Evolutionary conservation across 1,140 invertebrate genomes (phyloP), one percentile per base, ranked within the genome.

Genomic region (Trinorchestia longiramus): DNA sequence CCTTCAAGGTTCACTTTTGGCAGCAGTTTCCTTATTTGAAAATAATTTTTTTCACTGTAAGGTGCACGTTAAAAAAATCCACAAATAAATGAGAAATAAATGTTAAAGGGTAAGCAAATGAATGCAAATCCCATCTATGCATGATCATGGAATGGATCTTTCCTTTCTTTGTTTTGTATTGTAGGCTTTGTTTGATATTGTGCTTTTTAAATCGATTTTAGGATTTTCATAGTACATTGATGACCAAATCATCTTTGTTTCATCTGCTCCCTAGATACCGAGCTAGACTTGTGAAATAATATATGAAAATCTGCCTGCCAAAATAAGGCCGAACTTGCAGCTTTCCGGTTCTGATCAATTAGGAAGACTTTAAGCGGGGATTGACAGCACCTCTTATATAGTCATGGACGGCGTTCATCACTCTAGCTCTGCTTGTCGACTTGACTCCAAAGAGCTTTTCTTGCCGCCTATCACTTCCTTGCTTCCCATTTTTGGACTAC

Each of bases 361-460:
- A 77, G 62, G 62, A 77, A 19, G 62, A 77, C 62, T 77, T 53
- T 77, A 77, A 77, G 15, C 11, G 62, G 62, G 62, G 8, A 77
- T 36, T 77, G 62, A 3, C 62, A 77, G 62, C 28, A 3, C 62
- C 62, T 3, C 62, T 77, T 36, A 42, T 90, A 90, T 90, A 41
- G 88, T 42, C 88, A 90, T 15, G 28, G 36, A 19, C 43, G 19
- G 43, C 92, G 40, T 94, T 45, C 92, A 94, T 94, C 92, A 45
- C 92, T 94, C 92, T 94, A n/a, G 40, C 92, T 94, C 43, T 45
- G 92, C 92, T 47, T 43, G 88, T 42, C 88, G 43, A 44, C 41
- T 91, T 91, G 43, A 42, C 28, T 23, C 11, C 43, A 91, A 43
- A 44, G 41, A 19, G 88, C 43, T 91, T 43, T 43, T 43, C 88